These are phyloP conservation scores for Dicentrarchus labrax DNA, from an alignment of 2,113 vertebrate genomes.

Conservation along the genomic window DNA sequence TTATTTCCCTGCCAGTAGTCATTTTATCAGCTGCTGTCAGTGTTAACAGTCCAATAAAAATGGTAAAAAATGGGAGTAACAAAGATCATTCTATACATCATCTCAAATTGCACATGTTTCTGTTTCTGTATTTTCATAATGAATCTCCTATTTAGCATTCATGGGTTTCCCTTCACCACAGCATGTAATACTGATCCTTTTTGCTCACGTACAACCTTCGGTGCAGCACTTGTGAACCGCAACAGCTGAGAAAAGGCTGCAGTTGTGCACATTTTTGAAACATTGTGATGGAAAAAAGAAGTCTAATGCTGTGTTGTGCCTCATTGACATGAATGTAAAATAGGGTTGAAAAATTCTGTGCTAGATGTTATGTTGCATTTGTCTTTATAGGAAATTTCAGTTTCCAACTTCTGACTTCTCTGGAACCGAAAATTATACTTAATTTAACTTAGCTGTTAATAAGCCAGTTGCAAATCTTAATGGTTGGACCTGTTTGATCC, in stretches of 20 bases:
- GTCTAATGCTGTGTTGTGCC: background rate
- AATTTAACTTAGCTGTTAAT: background rate
- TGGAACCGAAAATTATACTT: background rate
- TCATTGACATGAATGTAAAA: background rate
- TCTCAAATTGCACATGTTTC: background rate
- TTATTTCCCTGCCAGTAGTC: background rate
- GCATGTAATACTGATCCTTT: background rate
- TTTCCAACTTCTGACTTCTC: background rate
- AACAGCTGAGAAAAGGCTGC: background rate
- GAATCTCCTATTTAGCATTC: background rate
- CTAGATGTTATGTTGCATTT: background rate
- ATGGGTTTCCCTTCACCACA: background rate
- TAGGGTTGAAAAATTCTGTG: background rate
- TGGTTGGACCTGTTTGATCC: background rate
- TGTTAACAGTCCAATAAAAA: constrained; percentile 18
- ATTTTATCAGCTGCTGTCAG: constrained; percentile 11
- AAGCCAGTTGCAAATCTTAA: background rate
- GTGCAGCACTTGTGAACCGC: too few species aligned
- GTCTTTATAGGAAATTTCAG: background rate
- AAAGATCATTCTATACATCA: background rate
- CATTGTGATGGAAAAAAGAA: too few species aligned
- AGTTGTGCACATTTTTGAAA: too few species aligned
- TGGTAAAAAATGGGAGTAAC: background rate
- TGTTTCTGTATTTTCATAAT: background rate
- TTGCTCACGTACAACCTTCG: too few species aligned